A percentile compares a stretch with the other conserved stretches of the same genome.
Evolutionary conservation across 2,888 invertebrate genomes (phyloP).

Genomic region (Tricholauxania praeusta): DNA sequence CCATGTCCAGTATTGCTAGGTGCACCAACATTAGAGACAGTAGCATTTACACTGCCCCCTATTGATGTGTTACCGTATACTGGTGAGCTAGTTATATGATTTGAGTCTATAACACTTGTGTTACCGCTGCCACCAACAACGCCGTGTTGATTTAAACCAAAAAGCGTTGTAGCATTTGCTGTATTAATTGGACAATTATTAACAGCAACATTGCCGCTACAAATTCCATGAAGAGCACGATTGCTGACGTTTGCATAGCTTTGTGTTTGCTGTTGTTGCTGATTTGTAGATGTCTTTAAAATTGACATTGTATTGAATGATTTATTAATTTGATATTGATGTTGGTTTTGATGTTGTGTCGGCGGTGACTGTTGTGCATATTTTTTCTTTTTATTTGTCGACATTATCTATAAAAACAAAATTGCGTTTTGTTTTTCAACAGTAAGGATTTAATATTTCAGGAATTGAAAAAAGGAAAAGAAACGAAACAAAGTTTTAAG

Average conservation of each 20-base stretch:
- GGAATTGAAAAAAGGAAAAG: constrained; percentile 4
- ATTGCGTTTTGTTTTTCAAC: constrained; percentile 36
- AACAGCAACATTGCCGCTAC: constrained; percentile 49
- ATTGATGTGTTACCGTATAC: constrained; percentile 26
- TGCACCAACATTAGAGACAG: constrained; percentile 18
- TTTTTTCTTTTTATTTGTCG: constrained; percentile 61
- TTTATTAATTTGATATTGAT: constrained; percentile 58
- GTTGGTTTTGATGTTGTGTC: constrained; percentile 49
- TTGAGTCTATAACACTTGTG: constrained; percentile 42
- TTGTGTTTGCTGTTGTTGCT: constrained; percentile 45
- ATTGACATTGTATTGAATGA: constrained; percentile 57
- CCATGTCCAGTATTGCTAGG: constrained; percentile 33
- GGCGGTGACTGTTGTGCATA: constrained; percentile 53
- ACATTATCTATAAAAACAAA: constrained; percentile 60
- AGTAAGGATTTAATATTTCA: constrained; percentile 26
- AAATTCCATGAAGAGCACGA: constrained; percentile 48
- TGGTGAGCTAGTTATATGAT: constrained; percentile 10
- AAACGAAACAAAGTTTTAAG: not conserved
- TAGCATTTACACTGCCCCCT: constrained; percentile 29
- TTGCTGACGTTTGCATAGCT: constrained; percentile 54
- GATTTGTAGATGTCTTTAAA: constrained; percentile 50
- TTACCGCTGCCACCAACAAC: constrained; percentile 39
- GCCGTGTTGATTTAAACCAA: constrained; percentile 47
- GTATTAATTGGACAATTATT: constrained; percentile 49
- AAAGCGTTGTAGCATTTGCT: constrained; percentile 48